These are phyloP conservation scores for Acleris literana DNA, from an alignment of 2,888 invertebrate species.

Conservation along the genomic window DNA sequence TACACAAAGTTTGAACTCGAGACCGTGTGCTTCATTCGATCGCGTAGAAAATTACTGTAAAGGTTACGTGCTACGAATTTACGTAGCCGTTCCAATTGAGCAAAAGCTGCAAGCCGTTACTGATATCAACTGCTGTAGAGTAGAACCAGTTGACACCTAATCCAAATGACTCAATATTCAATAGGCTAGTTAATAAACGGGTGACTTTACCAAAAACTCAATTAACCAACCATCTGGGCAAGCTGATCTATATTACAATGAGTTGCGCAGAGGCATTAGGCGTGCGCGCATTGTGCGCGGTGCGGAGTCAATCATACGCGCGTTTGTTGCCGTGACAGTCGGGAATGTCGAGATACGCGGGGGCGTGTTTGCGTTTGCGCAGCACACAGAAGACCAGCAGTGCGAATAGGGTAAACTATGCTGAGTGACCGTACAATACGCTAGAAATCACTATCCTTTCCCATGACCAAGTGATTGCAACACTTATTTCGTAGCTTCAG, in stretches of 20 bases:
- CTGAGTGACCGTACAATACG: too few relatives aligned
- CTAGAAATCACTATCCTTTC: too few relatives aligned
- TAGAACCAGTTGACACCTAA: conserved; percentile 22
- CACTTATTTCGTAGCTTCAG: too few relatives aligned
- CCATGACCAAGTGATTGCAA: too few relatives aligned
- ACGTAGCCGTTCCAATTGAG: not conserved
- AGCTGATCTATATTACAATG: conserved; percentile 56
- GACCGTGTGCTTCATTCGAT: too few relatives aligned
- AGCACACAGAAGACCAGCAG: conserved; percentile 15
- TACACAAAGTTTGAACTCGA: too few relatives aligned
- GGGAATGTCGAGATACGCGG: conserved; percentile 53
- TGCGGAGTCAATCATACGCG: conserved; percentile 72
- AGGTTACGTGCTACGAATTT: too few relatives aligned
- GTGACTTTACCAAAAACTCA: conserved; percentile 39
- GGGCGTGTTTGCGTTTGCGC: conserved; percentile 70
- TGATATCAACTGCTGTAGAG: not conserved
- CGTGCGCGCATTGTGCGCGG: conserved; percentile 46
- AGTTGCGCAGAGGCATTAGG: conserved; percentile 78
- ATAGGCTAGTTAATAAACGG: conserved; percentile 22
- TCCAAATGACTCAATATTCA: conserved; percentile 21
- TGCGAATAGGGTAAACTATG: not conserved
- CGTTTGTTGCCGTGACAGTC: conserved; percentile 71
- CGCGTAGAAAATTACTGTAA: too few relatives aligned
- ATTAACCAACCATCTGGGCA: conserved; percentile 63
- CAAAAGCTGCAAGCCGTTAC: conserved; percentile 6